Conservation (phyloP, 1,140 invertebrate genomes). For the Lasaia peninsularis region DNA sequence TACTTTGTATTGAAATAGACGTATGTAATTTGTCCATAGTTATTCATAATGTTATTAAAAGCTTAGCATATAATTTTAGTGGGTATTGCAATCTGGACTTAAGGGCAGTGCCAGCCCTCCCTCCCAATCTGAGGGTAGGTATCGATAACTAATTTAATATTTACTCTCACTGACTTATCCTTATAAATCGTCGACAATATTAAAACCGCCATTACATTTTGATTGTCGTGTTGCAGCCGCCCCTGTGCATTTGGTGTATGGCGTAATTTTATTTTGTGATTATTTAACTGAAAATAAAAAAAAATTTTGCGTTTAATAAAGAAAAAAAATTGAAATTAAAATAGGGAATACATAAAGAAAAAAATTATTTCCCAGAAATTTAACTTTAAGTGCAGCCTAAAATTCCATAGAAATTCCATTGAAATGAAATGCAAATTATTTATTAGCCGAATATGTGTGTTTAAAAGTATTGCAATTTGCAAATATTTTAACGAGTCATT, state of each 20-base stretch:
- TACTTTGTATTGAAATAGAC: not conserved
- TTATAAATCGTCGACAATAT: constrained; percentile 76
- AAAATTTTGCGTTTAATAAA: too few relatives aligned
- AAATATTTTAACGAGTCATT: too few relatives aligned
- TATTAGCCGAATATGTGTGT: too few relatives aligned
- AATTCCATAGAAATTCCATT: too few relatives aligned
- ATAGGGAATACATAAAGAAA: too few relatives aligned
- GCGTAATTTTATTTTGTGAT: constrained; percentile 25
- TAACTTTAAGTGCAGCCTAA: too few relatives aligned
- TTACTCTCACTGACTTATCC: constrained; percentile 72
- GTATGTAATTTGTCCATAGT: too few relatives aligned
- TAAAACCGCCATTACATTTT: constrained; percentile 75
- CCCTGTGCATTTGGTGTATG: constrained; percentile 38
- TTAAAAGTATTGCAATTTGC: too few relatives aligned
- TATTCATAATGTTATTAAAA: not conserved
- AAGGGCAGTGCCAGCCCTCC: constrained; percentile 41
- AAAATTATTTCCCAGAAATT: too few relatives aligned
- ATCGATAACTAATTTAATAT: constrained; percentile 77
- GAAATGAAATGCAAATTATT: too few relatives aligned
- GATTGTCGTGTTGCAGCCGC: constrained; percentile 58
- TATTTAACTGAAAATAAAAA: too few relatives aligned
- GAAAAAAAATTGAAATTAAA: not conserved
- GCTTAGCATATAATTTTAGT: not conserved
- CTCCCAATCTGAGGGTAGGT: constrained; percentile 71
- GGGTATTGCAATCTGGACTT: constrained; percentile 22